phyloP scores from a whole-genome alignment of 2,888 invertebrate genomes.

The Pardosa pseudoannulata region DNA sequence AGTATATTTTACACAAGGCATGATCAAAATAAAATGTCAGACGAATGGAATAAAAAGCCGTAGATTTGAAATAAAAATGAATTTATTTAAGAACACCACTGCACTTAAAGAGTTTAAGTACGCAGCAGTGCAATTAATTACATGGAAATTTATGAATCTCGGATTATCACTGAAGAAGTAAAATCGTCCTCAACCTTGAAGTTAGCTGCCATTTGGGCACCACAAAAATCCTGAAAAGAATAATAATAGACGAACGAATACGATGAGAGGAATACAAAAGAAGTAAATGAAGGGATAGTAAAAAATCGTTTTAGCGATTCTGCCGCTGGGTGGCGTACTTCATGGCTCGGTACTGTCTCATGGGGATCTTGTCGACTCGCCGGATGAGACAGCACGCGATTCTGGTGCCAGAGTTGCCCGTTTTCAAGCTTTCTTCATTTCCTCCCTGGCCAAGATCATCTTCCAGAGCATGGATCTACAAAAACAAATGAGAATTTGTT shows the following conservation, averaged over 20 bases:
- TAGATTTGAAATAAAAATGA: too few relatives aligned
- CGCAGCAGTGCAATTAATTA: too few relatives aligned
- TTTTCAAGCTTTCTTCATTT: conserved; percentile 83
- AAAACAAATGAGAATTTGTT: background rate
- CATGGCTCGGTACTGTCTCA: conserved; percentile 35
- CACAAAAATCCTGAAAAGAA: background rate
- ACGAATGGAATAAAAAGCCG: too few relatives aligned
- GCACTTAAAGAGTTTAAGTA: too few relatives aligned
- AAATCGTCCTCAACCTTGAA: background rate
- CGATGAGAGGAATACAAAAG: background rate
- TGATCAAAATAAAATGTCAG: too few relatives aligned
- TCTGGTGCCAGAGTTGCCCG: conserved; percentile 89
- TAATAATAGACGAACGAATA: background rate
- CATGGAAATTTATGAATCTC: too few relatives aligned
- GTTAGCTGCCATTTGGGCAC: background rate
- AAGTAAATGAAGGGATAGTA: background rate
- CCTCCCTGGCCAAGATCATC: conserved; percentile 87
- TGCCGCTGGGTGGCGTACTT: conserved; percentile 34
- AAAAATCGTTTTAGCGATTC: conserved; percentile 26
- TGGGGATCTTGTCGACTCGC: conserved; percentile 51
- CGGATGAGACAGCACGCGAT: conserved; percentile 87
- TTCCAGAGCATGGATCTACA: conserved; percentile 81
- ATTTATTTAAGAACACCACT: too few relatives aligned
- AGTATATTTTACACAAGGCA: too few relatives aligned
- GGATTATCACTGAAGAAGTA: too few relatives aligned